phyloP scores from a whole-genome alignment of 2,797 vertebrate species.

The Poecilia gillii region DNA sequence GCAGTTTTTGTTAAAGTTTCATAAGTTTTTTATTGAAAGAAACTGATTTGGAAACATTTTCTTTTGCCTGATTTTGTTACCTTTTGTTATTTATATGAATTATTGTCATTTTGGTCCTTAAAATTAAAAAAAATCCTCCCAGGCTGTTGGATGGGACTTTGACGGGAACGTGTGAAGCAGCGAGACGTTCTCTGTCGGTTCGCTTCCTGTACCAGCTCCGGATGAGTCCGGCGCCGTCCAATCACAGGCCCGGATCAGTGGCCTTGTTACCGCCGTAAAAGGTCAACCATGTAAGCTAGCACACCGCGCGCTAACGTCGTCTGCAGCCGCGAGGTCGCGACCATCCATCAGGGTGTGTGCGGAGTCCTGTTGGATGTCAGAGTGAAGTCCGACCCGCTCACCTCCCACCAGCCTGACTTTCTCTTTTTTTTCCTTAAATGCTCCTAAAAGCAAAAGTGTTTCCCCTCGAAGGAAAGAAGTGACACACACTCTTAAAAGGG shows the following conservation, averaged over 20 bases:
- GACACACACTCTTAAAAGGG: slow-evolving; percentile 16
- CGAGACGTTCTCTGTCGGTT: slow-evolving; percentile 6
- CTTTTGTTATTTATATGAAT: no score
- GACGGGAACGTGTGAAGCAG: neutral
- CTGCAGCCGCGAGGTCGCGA: slow-evolving; percentile 49
- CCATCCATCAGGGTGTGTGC: slow-evolving; percentile 56
- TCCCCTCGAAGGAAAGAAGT: slow-evolving; percentile 20
- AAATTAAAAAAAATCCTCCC: neutral
- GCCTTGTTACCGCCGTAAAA: slow-evolving; percentile 62
- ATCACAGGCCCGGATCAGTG: slow-evolving; percentile 68
- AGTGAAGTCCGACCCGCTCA: slow-evolving; percentile 40
- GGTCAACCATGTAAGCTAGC: slow-evolving; percentile 39
- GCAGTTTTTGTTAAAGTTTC: no score
- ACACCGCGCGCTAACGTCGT: slow-evolving; percentile 19
- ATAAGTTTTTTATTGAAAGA: no score
- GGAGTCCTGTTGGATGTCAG: slow-evolving; percentile 52
- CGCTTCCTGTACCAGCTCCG: slow-evolving; percentile 20
- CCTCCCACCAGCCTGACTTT: slow-evolving; percentile 27
- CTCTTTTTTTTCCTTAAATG: slow-evolving; percentile 19
- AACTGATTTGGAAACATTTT: no score
- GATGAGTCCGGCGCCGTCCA: slow-evolving; percentile 50
- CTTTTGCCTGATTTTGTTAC: no score
- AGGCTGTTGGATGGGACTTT: neutral
- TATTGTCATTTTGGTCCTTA: no score
- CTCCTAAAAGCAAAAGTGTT: slow-evolving; percentile 33